A percentile compares a stretch with the other conserved stretches of the same genome.
Conservation (phyloP, 2,888 invertebrate genomes). For the Drosophila parthenogenetica region DNA sequence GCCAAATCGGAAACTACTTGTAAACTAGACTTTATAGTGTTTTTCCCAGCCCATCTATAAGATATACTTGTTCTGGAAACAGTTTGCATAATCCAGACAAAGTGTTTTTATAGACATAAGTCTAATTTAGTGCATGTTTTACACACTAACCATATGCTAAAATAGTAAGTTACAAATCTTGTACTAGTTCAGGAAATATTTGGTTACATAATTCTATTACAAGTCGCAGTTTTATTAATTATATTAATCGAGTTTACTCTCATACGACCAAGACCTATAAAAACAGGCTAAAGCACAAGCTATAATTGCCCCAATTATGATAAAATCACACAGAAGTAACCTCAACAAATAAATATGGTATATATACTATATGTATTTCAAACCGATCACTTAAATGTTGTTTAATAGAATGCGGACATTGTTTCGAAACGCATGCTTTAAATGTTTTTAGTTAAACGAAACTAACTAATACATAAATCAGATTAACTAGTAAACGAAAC, state of each 20-base stretch:
- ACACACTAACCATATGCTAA: too few species aligned
- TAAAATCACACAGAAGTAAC: background rate
- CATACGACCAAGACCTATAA: background rate
- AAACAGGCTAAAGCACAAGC: background rate
- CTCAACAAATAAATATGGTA: background rate
- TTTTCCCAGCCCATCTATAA: too few species aligned
- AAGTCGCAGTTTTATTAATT: background rate
- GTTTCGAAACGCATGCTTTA: background rate
- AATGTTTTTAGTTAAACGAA: background rate
- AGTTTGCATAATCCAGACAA: too few species aligned
- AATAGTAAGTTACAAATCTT: too few species aligned
- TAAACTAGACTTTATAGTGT: too few species aligned
- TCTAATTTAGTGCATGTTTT: too few species aligned
- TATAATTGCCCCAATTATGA: conserved; percentile 6
- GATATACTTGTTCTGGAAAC: too few species aligned
- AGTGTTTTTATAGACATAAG: too few species aligned
- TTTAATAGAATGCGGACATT: background rate
- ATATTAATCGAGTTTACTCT: background rate
- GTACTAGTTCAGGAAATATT: background rate
- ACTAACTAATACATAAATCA: conserved; percentile 3
- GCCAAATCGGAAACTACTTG: too few species aligned
- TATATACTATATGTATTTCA: background rate
- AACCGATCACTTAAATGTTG: background rate
- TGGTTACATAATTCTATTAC: background rate
- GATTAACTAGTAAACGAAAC: too few species aligned